Percentiles rank a stretch among this genome's conserved stretches.
Evolutionary conservation across 2,888 invertebrate species (phyloP).

Genomic region (Protodeltote pygarga): DNA sequence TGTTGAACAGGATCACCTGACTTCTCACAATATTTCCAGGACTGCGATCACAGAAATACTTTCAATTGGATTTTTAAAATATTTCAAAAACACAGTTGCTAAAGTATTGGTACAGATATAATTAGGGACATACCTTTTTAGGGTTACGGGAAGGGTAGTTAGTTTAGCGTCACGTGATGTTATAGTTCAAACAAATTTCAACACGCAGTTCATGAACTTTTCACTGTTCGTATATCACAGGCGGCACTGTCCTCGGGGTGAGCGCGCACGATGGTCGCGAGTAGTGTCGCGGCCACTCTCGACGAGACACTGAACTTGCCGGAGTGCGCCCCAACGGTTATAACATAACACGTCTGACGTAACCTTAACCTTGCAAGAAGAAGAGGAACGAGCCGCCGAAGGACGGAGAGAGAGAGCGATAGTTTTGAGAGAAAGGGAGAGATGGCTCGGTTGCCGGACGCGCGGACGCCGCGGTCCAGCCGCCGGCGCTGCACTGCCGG

Average conservation of each 20-base stretch:
- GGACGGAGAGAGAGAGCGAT: slow-evolving; percentile 86
- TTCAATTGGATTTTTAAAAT: slow-evolving; percentile 30
- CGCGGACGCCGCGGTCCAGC: slow-evolving; percentile 53
- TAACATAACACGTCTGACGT: slow-evolving; percentile 88
- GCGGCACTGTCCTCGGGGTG: slow-evolving; percentile 78
- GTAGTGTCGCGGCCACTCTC: slow-evolving; percentile 85
- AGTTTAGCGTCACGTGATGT: slow-evolving; percentile 70
- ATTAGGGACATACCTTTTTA: slow-evolving; percentile 68
- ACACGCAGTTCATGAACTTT: slow-evolving; percentile 85
- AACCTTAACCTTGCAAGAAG: slow-evolving; percentile 88
- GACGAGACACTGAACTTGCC: slow-evolving; percentile 87
- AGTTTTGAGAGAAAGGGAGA: slow-evolving; percentile 84
- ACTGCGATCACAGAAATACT: slow-evolving; percentile 52
- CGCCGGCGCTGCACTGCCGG: slow-evolving; percentile 32
- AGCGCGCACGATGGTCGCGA: slow-evolving; percentile 75
- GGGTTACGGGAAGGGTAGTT: slow-evolving; percentile 55
- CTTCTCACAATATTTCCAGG: slow-evolving; percentile 54
- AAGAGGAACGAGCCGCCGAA: slow-evolving; percentile 85
- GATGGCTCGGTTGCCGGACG: slow-evolving; percentile 61
- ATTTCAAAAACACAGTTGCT: slow-evolving; percentile 2
- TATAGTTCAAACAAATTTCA: slow-evolving; percentile 81
- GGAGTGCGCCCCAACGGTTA: slow-evolving; percentile 86
- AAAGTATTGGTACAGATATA: slow-evolving; percentile 6
- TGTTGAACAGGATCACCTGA: slow-evolving; percentile 71
- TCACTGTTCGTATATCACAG: slow-evolving; percentile 85